Evolutionary conservation across 1,140 invertebrate species (phyloP), one percentile per base, ranked within the genome.

Genomic region (Wasmannia auropunctata): DNA sequence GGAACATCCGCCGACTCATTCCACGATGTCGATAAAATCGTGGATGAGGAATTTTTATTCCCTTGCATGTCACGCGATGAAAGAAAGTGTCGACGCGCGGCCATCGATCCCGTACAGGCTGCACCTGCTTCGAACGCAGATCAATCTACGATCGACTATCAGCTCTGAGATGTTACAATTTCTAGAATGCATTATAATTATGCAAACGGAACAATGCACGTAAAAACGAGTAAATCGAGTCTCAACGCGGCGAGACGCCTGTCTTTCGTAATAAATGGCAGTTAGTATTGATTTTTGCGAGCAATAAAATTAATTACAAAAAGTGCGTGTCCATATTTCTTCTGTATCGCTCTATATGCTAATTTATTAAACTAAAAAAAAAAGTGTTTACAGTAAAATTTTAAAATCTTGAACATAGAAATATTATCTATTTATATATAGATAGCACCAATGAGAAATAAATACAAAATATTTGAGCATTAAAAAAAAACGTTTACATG

Each of bases 1-100:
- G 65, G 63, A 37, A 72, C 51, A 72, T 72, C 79, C 65, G 65
- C 65, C 79, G 28, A 83, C 51, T 83, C 79, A 83, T 83, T 74
- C 54, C 67, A 11, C 51, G 67, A 83, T 83, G 79, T 81, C 79
- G 79, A 72, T 83, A 83, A 83, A 83, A 83, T 51, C 67, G 67
- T 28, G 79, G 69, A 83, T 83, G 79, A 83, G 67, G 37, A 83
- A 83, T 83, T 83, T 83, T 83, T 83, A 83, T 83, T 83, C 79
- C 37, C 79, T 74, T 69, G 67, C 79, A 34, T 83, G 79, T 83
- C 79, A 83, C 65, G 51, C 69, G 79, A 83, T 74, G 79, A 83
- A 83, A 83, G 79, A 83, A 83, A 83, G 67, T 83, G 79, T 83
- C 79, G 79, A 74, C 67, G 79, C 37, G 74, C 67, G 25, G 65